Conservation (phyloP, 2,113 vertebrate species). For the Canis aureus region DNA sequence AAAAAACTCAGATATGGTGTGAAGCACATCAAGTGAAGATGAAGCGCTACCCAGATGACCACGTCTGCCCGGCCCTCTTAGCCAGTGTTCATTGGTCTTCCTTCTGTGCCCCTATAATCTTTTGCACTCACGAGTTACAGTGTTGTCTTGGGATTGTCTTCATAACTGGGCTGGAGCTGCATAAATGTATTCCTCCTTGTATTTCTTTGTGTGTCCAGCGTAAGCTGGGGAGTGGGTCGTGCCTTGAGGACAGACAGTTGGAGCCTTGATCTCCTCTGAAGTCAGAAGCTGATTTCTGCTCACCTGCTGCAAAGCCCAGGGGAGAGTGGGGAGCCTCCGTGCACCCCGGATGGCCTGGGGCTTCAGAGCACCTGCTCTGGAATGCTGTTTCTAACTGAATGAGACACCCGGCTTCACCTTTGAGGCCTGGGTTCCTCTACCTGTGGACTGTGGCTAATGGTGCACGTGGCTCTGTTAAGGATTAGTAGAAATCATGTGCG, state of each 20-base stretch:
- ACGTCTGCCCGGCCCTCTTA: too few species aligned
- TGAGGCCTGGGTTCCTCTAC: not conserved
- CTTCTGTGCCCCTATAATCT: fast-evolving
- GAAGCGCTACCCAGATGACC: fast-evolving
- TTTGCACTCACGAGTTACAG: fast-evolving
- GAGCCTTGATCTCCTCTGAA: fast-evolving
- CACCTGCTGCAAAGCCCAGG: not conserved
- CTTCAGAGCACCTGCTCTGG: not conserved
- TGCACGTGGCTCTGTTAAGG: fast-evolving
- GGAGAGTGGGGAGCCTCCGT: not conserved
- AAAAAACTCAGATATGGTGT: fast-evolving
- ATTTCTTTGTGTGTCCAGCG: fast-evolving
- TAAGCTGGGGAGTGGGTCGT: fast-evolving
- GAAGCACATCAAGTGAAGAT: not conserved
- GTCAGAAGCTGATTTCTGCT: not conserved
- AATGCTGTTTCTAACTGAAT: fast-evolving
- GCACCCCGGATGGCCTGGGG: fast-evolving
- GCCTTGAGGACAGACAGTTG: fast-evolving
- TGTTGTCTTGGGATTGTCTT: fast-evolving
- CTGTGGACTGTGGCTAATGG: not conserved
- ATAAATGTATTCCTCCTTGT: fast-evolving
- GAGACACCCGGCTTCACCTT: fast-evolving
- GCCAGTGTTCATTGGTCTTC: fast-evolving
- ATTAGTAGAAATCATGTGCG: not conserved
- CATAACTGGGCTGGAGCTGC: not conserved